Base-by-base conservation (phyloP, 2,888 invertebrate species). In the Capitulum mitella region DNA sequence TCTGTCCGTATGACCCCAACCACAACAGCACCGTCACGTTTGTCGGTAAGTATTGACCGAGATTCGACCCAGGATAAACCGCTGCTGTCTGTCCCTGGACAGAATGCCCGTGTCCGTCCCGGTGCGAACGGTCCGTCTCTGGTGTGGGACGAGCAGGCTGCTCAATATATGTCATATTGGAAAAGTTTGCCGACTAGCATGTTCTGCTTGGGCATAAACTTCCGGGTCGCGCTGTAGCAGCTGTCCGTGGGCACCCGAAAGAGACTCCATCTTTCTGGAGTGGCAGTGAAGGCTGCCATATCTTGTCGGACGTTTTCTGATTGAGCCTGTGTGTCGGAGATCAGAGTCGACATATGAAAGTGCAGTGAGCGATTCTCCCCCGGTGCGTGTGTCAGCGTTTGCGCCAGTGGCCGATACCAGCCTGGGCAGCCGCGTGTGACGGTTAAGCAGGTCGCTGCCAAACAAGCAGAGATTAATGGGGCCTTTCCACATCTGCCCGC, bases 1-100 rank as follows among this genome's bases (percentile, higher is more conserved):
- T 85, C 51, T 86, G 87, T 80, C 88, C 88, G 5, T 88, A 85
- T 82, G 87, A 87, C 82, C 88, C 88, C 0, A 83, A 84, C 29
- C 87, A 88, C 83, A 88, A 88, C 83, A 87, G 86, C 79, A 88
- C 88, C 5, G 84, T 85, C 51, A 83, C 86, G 19, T 88, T 84
- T 82, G 83, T 84, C 75, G 86, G 87, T 86, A 83, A 80, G 78
- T 89, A 32, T 58, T 64, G 48, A 19, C 22, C 22, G 12, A 19
- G 10, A 14, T 32, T 14, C 61, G 16, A 32, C 61, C 19, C 61
- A 46, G 10, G 46, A 14, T 46, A 8, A 46, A 46, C 46, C 14
- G 46, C 8, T 14, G 10, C 46, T 14, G 10, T 46, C 46, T 14
- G 8, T 46, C 10, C 8, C 46, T 46, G 14, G 10, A 46, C 46